Conservation (phyloP, 1,140 invertebrate species). For the Melanaphis sacchari region DNA sequence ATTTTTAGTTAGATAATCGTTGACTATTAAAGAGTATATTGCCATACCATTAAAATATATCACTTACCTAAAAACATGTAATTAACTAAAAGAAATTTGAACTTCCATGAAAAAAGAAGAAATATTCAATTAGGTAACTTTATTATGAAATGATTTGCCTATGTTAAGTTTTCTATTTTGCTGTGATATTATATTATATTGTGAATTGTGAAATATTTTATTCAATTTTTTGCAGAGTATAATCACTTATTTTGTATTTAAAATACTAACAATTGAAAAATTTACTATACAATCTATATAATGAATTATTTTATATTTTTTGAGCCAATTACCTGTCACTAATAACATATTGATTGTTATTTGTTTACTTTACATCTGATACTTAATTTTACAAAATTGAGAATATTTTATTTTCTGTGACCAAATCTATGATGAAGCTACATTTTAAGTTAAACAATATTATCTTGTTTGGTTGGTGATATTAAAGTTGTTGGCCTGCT, state of each 20-base stretch:
- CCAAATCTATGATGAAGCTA: background rate
- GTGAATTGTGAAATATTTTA: background rate
- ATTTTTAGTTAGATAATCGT: background rate
- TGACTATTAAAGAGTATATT: background rate
- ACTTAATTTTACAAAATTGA: background rate
- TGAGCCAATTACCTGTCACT: background rate
- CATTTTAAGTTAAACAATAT: background rate
- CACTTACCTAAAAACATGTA: background rate
- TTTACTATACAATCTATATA: background rate
- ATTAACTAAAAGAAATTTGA: background rate
- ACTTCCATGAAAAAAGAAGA: background rate
- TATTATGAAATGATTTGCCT: background rate
- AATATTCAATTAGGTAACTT: background rate
- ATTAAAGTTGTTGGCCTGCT: background rate
- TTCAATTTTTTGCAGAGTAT: background rate
- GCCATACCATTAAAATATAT: background rate
- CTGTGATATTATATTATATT: background rate
- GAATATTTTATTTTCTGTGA: background rate
- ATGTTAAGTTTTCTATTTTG: background rate
- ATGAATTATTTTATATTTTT: background rate
- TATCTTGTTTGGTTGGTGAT: background rate
- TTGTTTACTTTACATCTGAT: background rate
- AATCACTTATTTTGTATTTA: background rate
- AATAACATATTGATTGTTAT: background rate
- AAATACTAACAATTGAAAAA: constrained; percentile 10